Percentiles rank a stretch among this genome's conserved stretches.
Evolutionary conservation across 2,888 invertebrate genomes (phyloP).

Genomic region (Oscheius sp.): DNA sequence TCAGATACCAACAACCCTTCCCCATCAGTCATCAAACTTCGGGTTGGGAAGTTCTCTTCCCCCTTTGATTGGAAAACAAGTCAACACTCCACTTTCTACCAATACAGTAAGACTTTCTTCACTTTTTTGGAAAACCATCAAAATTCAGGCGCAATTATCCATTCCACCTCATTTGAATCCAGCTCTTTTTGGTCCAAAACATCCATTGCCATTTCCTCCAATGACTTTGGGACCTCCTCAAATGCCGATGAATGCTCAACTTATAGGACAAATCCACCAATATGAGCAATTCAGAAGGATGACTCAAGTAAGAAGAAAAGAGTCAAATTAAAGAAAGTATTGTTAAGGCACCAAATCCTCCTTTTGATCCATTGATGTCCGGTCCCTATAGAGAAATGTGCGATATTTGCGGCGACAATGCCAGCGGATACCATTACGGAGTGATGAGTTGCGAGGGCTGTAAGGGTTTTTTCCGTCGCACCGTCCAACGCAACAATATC

Average conservation of each 20-base stretch:
- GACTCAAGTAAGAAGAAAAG: slow-evolving; percentile 1
- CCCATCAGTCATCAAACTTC: not conserved
- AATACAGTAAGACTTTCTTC: too few relatives aligned
- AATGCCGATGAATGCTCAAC: not conserved
- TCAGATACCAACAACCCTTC: not conserved
- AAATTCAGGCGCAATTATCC: not conserved
- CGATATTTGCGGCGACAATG: slow-evolving; percentile 50
- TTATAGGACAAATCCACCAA: slow-evolving; percentile 11
- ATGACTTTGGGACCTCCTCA: not conserved
- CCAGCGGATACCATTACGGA: slow-evolving; percentile 59
- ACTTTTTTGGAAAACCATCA: too few relatives aligned
- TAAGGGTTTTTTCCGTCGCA: slow-evolving; percentile 64
- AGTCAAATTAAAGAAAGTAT: not conserved
- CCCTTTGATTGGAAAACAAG: not conserved
- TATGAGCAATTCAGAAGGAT: slow-evolving; percentile 8
- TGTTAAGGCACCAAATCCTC: not conserved
- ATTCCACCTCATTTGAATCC: not conserved
- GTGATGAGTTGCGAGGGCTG: slow-evolving; percentile 60
- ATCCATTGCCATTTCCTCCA: not conserved
- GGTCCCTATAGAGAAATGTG: slow-evolving; percentile 39
- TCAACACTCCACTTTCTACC: too few relatives aligned
- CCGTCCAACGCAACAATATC: slow-evolving; percentile 49
- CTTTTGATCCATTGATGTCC: slow-evolving; percentile 11
- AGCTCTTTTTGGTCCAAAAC: not conserved
- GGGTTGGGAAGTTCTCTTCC: slow-evolving; percentile 17